Evolutionary conservation across 2,113 vertebrate genomes (phyloP).

Genomic region (Dolichallabes microphthalmus): DNA sequence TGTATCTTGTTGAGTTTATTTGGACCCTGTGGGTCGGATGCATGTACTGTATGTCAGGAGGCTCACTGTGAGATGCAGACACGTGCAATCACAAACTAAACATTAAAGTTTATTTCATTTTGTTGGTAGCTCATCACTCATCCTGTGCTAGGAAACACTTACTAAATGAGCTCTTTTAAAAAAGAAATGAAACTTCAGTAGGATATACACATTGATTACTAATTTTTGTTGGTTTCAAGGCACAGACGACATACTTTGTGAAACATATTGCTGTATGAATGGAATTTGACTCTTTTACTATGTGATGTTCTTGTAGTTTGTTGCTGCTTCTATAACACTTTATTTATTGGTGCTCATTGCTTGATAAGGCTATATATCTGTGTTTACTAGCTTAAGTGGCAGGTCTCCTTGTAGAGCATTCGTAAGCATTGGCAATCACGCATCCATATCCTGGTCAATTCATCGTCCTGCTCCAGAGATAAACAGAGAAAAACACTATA

Average conservation of each 20-base stretch:
- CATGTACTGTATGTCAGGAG: background rate
- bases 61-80: background rate
- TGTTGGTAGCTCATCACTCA: background rate
- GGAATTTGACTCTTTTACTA: background rate
- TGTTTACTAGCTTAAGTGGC: too few species aligned
- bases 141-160: background rate
- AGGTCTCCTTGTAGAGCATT: too few species aligned
- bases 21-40: background rate
- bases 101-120: background rate
- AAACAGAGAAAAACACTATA: too few species aligned
- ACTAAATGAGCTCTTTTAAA: background rate
- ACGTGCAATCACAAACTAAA: background rate
- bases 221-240: background rate
- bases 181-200: background rate
- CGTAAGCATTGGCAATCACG: background rate
- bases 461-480: too few species aligned
- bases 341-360: too few species aligned
- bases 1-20: background rate
- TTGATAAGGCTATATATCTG: too few species aligned
- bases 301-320: background rate
- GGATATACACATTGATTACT: background rate
- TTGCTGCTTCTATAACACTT: background rate
- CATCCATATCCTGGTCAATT: background rate
- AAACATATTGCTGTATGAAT: background rate
- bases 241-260: background rate